These are phyloP conservation scores for Spheniscus mendiculus DNA, from an alignment of 2,113 vertebrate genomes.

Conservation along the genomic window DNA sequence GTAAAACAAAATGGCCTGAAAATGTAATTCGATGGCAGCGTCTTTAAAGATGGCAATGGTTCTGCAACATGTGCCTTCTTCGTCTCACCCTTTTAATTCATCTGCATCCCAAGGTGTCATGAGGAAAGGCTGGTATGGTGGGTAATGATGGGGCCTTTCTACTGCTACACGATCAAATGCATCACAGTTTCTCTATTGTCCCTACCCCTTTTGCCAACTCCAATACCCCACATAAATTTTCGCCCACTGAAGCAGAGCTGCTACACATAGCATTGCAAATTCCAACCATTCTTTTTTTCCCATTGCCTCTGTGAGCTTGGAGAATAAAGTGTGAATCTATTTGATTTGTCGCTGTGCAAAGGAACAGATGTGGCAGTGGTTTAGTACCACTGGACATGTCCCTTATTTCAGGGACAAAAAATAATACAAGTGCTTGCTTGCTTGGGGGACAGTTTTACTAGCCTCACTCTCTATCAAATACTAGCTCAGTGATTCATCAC, in stretches of 20 bases:
- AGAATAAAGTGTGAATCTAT: not conserved
- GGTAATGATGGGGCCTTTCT: not conserved
- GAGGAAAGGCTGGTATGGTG: not conserved
- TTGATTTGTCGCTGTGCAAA: not conserved
- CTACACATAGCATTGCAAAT: constrained; percentile 51
- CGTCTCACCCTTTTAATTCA: not conserved
- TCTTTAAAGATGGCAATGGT: not conserved
- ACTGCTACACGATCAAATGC: not conserved
- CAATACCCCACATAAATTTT: constrained; percentile 44
- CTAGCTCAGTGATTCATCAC: not conserved
- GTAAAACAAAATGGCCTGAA: not conserved
- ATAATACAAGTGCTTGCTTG: not conserved
- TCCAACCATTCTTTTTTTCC: constrained; percentile 1
- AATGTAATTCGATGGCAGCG: not conserved
- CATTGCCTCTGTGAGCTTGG: not conserved
- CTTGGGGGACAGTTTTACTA: not conserved
- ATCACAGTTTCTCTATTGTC: not conserved
- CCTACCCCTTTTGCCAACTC: not conserved
- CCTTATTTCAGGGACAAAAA: not conserved
- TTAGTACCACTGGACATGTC: not conserved
- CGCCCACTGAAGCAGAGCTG: constrained; percentile 44
- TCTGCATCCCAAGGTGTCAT: not conserved
- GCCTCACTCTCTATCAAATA: not conserved
- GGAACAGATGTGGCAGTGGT: not conserved
- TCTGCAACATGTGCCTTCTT: not conserved